phyloP scores from a whole-genome alignment of 2,113 vertebrate genomes.

The Gopherus flavomarginatus region DNA sequence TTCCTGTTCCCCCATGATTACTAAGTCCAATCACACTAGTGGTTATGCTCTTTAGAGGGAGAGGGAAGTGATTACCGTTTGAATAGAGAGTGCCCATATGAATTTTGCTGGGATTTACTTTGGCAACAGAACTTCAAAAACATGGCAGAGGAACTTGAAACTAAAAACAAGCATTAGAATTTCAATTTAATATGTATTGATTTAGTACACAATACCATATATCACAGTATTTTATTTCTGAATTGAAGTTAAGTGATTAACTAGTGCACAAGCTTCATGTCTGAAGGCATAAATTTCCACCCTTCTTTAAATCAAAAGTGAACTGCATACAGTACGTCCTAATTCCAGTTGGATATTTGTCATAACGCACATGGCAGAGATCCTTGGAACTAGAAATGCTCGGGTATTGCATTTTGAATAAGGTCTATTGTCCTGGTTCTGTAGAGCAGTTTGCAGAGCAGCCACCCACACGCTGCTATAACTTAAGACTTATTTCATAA shows the following conservation, averaged over 20 bases:
- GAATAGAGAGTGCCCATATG: not conserved
- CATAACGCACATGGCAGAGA: not conserved
- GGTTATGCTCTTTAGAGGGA: not conserved
- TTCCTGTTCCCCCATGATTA: not conserved
- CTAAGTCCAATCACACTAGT: not conserved
- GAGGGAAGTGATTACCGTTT: not conserved
- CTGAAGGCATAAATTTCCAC: not conserved
- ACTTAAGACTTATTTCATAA: not conserved
- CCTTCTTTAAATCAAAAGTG: not conserved
- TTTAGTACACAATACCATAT: too few relatives aligned
- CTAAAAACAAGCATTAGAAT: not conserved
- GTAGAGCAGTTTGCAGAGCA: not conserved
- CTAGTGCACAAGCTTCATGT: not conserved
- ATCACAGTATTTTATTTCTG: not conserved
- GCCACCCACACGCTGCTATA: not conserved
- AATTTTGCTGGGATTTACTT: not conserved
- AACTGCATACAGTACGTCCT: not conserved
- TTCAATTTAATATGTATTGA: rapidly evolving
- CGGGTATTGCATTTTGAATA: not conserved
- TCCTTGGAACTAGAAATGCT: not conserved
- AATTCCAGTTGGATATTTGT: not conserved
- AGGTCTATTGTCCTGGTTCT: not conserved
- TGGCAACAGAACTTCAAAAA: not conserved
- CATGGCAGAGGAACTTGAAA: not conserved
- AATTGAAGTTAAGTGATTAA: not conserved